Evolutionary conservation across 2,113 vertebrate genomes (phyloP).

Genomic region (Eudyptes chrysolophus): DNA sequence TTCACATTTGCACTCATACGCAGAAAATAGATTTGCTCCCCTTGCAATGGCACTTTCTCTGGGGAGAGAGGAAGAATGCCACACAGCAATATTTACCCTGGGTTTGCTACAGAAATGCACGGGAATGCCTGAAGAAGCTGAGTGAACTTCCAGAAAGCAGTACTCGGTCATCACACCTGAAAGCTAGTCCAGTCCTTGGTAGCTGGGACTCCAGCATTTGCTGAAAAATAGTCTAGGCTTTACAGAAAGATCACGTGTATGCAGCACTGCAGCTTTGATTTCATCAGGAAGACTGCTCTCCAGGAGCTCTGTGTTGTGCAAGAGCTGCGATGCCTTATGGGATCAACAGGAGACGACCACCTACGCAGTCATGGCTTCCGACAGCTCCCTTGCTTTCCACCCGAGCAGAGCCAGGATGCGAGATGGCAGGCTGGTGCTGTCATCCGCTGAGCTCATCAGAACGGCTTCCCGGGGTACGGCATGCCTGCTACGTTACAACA

Average conservation of each 20-base stretch:
- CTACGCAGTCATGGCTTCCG: background rate
- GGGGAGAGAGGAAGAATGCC: background rate
- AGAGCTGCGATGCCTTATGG: background rate
- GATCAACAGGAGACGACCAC: background rate
- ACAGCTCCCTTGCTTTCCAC: background rate
- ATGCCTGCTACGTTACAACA: rapidly evolving
- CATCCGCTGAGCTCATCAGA: rapidly evolving
- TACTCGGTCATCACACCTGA: background rate
- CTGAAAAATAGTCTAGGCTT: background rate
- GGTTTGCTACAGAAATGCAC: background rate
- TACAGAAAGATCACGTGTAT: rapidly evolving
- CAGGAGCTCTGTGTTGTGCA: background rate
- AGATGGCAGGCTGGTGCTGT: background rate
- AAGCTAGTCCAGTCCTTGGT: no score
- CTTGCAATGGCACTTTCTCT: background rate
- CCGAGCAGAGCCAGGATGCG: background rate
- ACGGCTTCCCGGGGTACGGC: background rate
- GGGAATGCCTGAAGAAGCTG: background rate
- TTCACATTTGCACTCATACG: rapidly evolving
- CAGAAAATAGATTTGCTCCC: no score
- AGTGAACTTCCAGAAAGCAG: background rate
- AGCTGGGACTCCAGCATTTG: background rate
- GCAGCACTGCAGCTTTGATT: background rate
- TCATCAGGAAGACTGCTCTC: background rate
- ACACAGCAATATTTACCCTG: background rate